These are phyloP conservation scores for Ptychoptera contaminata DNA, from an alignment of 2,888 invertebrate species.

Conservation along the genomic window DNA sequence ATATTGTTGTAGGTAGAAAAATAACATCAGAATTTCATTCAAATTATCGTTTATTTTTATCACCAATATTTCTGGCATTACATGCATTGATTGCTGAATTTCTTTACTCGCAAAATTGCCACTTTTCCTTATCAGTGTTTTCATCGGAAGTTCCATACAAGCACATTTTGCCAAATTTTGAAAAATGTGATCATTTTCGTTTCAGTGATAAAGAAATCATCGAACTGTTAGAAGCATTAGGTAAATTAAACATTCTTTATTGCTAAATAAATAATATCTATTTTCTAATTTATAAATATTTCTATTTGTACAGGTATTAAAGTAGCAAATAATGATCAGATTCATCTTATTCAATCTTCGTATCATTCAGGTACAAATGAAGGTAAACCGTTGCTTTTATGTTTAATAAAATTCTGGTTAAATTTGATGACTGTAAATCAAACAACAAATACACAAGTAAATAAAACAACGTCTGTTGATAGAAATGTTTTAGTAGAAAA, in stretches of 20 bases:
- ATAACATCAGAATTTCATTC: constrained; percentile 16
- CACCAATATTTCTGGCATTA: constrained; percentile 20
- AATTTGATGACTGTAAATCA: no score
- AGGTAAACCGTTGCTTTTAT: neutral
- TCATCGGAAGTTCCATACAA: constrained; percentile 26
- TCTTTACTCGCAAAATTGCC: constrained; percentile 26
- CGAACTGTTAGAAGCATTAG: constrained; percentile 20
- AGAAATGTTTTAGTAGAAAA: no score
- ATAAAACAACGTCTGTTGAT: no score
- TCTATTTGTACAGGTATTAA: neutral
- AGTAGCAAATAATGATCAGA: neutral
- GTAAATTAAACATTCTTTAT: neutral
- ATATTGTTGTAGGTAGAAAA: constrained; percentile 16
- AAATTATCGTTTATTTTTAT: constrained; percentile 17
- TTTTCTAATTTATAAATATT: neutral
- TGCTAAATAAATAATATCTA: neutral
- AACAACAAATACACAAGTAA: no score
- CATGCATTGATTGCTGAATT: constrained; percentile 29
- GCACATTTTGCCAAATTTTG: constrained; percentile 24
- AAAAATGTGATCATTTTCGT: constrained; percentile 19
- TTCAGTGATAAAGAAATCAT: constrained; percentile 21
- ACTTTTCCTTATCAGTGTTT: constrained; percentile 27
- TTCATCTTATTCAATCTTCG: neutral
- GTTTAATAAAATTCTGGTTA: neutral
- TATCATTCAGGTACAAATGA: neutral